Evolutionary conservation across 2,888 invertebrate genomes (phyloP), one percentile per base, ranked within the genome.

Genomic region (Folsomia candida): DNA sequence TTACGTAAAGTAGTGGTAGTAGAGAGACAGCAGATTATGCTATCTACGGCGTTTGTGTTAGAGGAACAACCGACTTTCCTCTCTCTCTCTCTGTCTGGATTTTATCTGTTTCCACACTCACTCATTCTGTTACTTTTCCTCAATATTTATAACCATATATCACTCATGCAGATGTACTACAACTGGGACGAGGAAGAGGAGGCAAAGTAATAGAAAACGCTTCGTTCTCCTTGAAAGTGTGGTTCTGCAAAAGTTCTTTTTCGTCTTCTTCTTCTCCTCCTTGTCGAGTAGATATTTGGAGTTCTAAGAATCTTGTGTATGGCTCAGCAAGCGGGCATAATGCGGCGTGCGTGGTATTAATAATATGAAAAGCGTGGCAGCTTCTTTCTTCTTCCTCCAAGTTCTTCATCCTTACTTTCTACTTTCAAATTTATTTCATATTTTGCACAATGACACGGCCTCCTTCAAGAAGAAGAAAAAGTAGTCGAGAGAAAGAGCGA

Each of bases 101-200:
- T 54, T 54, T 54, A 54, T 54, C 54, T 54, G 4, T 14, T 4
- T n/a, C 14, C 18, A n/a, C 54, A 54, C 22, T 54, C 54, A 6
- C 54, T 47, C n/a, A n/a, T 54, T 54, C 54, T 22, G 20, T 54
- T 54, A 20, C 54, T 54, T 54, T 54, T 54, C 54, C 22, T 47
- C 54, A 54, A 54, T 54, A 54, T 54, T 54, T 54, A 54, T 20
- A 54, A 4, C 20, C 54, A 54, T 54, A 54, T 54, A 54, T 54
- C 54, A 54, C 22, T n/a, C n/a, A n/a, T n/a, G n/a, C n/a, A n/a
- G n/a, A n/a, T n/a, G n/a, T n/a, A n/a, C n/a, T n/a, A 37, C 37
- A 37, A 37, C 37, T 37, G 37, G 4, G 37, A 37, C 37, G 14
- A 14, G 14, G 37, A 37, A 37, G 37, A 37, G 14, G 4, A 37